Base-by-base conservation (phyloP, 2,888 invertebrate species). In the Torymus auratus region DNA sequence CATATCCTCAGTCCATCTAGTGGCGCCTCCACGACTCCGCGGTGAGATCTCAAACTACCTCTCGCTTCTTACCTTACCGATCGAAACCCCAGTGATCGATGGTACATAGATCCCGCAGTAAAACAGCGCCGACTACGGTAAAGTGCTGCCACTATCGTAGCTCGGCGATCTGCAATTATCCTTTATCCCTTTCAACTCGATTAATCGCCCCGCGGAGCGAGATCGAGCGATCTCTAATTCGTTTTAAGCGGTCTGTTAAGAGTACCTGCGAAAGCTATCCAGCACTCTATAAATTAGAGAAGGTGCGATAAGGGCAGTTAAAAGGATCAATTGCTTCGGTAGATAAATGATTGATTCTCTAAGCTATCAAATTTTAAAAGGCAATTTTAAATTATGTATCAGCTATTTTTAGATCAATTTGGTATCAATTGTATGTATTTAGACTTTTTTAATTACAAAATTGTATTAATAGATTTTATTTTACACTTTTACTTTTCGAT, bases 241-340 rank as follows among this genome's bases (percentile, higher is more conserved):
- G 15, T 64, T 71, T 55, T 55, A 65, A 77, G 50, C 52, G 70
- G 50, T 61, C 15, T 13, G 23, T n/a, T 3, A n/a, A 11, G n/a
- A 53, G 23, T n/a, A 64, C 56, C 28, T 20, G n/a, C n/a, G 23
- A 15, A 61, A 23, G 69, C 52, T 13, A 7, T 12, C 17, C 17
- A 69, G 41, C 15, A 41, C 56, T 77, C 56, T 70, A 56, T 64
- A 64, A 77, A 77, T 70, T 77, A 64, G n/a, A 20, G 17, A 17
- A 53, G 23, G 28, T 13, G 41, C 67, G 15, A 53, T 61, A 23
- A 15, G n/a, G 15, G 23, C 14, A 76, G 61, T 68, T 76, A 76
- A 61, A 60, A 55, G 28, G 61, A 61, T 76, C 56, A n/a, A 55
- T 64, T 69, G 55, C 55, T 17, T 62, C 41, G n/a, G 50, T 53